phyloP scores from a whole-genome alignment of 30 jellyfish, hydroid and myxozoan species.

The Cassiopea andromeda region DNA sequence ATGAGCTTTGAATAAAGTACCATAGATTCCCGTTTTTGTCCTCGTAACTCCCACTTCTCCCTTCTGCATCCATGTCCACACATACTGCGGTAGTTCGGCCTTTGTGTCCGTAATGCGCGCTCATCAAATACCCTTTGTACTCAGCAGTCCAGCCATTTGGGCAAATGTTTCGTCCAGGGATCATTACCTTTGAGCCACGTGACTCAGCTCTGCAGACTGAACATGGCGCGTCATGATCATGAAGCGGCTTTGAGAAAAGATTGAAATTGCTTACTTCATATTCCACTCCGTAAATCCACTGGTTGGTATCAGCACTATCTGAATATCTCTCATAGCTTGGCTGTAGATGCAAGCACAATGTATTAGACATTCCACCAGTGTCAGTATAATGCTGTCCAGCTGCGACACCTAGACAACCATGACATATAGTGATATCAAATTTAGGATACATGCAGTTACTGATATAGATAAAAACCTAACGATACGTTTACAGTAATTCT shows the following conservation, averaged over 20 bases:
- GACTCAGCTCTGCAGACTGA: conserved; percentile 78
- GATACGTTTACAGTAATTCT: no score
- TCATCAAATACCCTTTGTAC: conserved; percentile 86
- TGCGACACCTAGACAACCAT: conserved; percentile 75
- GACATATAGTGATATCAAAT: no score
- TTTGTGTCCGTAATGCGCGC: conserved; percentile 71
- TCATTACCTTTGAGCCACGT: conserved; percentile 78
- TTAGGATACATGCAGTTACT: no score
- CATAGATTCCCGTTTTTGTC: conserved; percentile 54
- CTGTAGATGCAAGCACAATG: conserved; percentile 78
- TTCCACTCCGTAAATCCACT: conserved; percentile 81
- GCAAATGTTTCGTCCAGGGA: conserved; percentile 89
- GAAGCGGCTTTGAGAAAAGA: conserved; percentile 30
- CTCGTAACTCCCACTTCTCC: conserved; percentile 6
- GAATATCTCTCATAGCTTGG: conserved; percentile 72
- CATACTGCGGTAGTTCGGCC: conserved; percentile 90
- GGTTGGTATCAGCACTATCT: conserved; percentile 37
- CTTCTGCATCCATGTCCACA: conserved; percentile 80
- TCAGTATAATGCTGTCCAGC: conserved; percentile 80
- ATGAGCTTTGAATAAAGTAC: conserved; percentile 48
- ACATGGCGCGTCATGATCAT: conserved; percentile 77
- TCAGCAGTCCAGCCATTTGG: conserved; percentile 92
- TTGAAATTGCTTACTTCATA: conserved; percentile 58
- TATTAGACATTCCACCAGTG: conserved; percentile 96
- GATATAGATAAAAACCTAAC: no score